Evolutionary conservation across 2,888 invertebrate genomes (phyloP).

Genomic region (Nephrocerus scutellatus): DNA sequence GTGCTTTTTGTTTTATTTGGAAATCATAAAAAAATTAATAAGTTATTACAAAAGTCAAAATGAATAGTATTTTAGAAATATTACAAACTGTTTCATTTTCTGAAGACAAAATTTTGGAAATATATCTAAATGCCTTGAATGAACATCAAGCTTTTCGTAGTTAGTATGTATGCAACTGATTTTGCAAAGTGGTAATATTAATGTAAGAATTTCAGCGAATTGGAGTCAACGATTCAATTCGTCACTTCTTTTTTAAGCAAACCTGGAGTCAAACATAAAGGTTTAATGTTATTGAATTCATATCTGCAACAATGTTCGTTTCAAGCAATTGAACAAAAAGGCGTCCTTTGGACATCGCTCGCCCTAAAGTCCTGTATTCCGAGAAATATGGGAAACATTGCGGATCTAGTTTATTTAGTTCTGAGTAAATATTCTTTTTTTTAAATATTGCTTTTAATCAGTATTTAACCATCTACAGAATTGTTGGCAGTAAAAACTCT

Average conservation of each 20-base stretch:
- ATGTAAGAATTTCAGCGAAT: constrained; percentile 16
- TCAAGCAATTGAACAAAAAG: constrained; percentile 30
- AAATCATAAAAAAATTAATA: too few species aligned
- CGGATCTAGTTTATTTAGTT: constrained; percentile 23
- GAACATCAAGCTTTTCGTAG: constrained; percentile 30
- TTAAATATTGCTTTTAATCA: constrained; percentile 8
- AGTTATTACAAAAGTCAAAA: too few species aligned
- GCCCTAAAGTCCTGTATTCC: constrained; percentile 29
- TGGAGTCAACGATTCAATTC: constrained; percentile 23
- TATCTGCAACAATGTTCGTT: constrained; percentile 27
- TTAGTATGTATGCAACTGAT: constrained; percentile 22
- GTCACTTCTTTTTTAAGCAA: constrained; percentile 29
- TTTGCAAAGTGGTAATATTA: not conserved
- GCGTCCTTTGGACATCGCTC: constrained; percentile 28
- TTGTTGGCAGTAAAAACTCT: constrained; percentile 23
- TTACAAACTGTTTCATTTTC: constrained; percentile 26
- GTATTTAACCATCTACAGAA: not conserved
- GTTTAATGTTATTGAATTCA: constrained; percentile 25
- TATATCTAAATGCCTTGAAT: constrained; percentile 27
- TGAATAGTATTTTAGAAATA: constrained; percentile 29
- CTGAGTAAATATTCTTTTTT: constrained; percentile 17
- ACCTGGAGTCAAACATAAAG: constrained; percentile 22
- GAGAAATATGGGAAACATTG: constrained; percentile 20
- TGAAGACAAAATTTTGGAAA: constrained; percentile 22
- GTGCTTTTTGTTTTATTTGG: too few species aligned